These are phyloP conservation scores for Sakesphorus luctuosus DNA, from an alignment of 2,113 vertebrate species.

Conservation along the genomic window DNA sequence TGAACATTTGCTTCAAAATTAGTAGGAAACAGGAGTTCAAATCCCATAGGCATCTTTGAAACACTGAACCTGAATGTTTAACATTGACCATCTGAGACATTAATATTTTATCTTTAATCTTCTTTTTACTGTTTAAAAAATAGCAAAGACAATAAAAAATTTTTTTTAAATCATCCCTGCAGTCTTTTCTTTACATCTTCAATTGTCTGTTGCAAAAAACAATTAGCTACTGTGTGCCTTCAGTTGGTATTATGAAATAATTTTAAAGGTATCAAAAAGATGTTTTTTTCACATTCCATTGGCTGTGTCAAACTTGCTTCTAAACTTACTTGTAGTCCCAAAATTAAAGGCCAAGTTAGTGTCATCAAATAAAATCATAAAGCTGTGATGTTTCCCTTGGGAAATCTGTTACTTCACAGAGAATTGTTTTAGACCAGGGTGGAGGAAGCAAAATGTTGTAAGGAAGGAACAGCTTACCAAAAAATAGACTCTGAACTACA, in stretches of 20 bases:
- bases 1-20: not conserved
- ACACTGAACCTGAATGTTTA: not conserved
- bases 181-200: not conserved
- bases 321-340: not conserved
- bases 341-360: conserved; percentile 27
- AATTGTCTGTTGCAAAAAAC: not conserved
- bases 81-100: not conserved
- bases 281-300: not conserved
- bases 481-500: not conserved
- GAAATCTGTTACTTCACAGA: not conserved
- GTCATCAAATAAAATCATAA: not conserved
- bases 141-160: not conserved
- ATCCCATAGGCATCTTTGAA: not conserved
- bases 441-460: not conserved
- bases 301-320: not conserved
- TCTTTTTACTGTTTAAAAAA: not conserved
- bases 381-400: not conserved
- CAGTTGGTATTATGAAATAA: not conserved
- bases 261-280: not conserved
- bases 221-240: not conserved
- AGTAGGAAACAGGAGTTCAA: not conserved
- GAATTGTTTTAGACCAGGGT: not conserved
- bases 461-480: not conserved
- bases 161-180: not conserved
- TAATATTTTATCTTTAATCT: not conserved